Base-by-base conservation (phyloP, 2,113 vertebrate genomes). In the Marmota flaviventris region DNA sequence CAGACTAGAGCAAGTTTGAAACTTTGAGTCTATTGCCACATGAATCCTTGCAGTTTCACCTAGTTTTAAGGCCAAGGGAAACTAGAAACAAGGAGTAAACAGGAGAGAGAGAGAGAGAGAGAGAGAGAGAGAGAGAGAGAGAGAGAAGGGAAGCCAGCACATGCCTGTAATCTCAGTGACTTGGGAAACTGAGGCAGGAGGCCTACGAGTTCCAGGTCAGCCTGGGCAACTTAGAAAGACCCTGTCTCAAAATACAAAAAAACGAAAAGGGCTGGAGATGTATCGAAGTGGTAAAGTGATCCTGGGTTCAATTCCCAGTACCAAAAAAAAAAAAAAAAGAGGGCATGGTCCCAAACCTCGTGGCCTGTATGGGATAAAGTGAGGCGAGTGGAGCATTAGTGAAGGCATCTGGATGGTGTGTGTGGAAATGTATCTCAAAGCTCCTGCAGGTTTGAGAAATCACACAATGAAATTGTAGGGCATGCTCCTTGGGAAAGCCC, bases 51-150 rank as follows among this genome's bases (percentile, higher is more conserved):
- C 53, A 56, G 42, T 79, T 83, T 85, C 82, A 51, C 73, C 82
- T 63, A 65, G 56, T 69, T 94, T 95, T n/a, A n/a, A 56, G 77
- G 39, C 37, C 61, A 76, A 2, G n/a, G 32, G 82, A 93, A 90
- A 29, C 39, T 61, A 78, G 82, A 81, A 37, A 67, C 9, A 24
- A 67, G 58, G 61, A 69, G 7, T 42, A 69, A 95, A 65, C 27
- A 76, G 91, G 8, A 39, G 51, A 22, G 37, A 61, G 16, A 25
- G 25, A 76, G 27, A 65, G 27, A 65, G 27, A 65, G 11, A 67
- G 11, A 32, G 29, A 67, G 65, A 67, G 29, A 34, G 29, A 6
- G 24, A 25, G 9, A 10, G 8, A 25, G 22, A 63, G 24, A 63
- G 24, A 61, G 8, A 61, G 2, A 2, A 63, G 4, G 24, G 3